Base-by-base conservation (phyloP, 2,888 invertebrate species). In the Nemurella pictetii region DNA sequence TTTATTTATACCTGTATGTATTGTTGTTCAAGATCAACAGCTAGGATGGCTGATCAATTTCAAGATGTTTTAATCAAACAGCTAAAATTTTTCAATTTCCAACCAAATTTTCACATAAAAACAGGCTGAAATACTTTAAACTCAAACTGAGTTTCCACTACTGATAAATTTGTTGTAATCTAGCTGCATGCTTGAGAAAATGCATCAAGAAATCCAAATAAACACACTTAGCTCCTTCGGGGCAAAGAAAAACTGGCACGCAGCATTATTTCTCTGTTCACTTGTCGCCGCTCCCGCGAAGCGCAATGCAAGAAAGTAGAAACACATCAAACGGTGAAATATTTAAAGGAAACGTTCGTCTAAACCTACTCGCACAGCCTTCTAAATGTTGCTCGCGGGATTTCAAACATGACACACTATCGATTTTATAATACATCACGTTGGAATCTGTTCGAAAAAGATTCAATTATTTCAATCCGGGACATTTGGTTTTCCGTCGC, bases 361-460 rank as follows among this genome's bases (percentile, higher is more conserved):
- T 75, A 75, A 75, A 75, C 75, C 28, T 75, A 75, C 75, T 75
- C n/a, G 26, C 75, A 28, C 55, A 55, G 75, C 75, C 75, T 75
- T 25, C 27, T 75, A 75, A 75, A 75, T 75, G 75, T 75, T 75
- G 26, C 75, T 75, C 75, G 15, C 4, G 75, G 75, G 75, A 75
- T 75, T 75, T 75, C 75, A 75, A 75, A 26, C 27, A 75, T 26
- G 28, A 28, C 26, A 75, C 25, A 26, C 26, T 75, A 75, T 75
- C 26, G 75, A 75, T 75, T 75, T 26, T 75, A 28, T 74, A 26
- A 74, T 74, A 74, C 74, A 26, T 75, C 75, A 75, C 28, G 28
- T 55, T 55, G 15, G 20, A 55, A 55, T 55, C 55, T 55, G 55
- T 55, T 55, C 55, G 55, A 55, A 55, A 55, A 55, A 55, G 55